Percentiles rank a stretch among this genome's conserved stretches.
Conservation (phyloP, 1,140 invertebrate species). For the Calliopsis andreniformis region DNA sequence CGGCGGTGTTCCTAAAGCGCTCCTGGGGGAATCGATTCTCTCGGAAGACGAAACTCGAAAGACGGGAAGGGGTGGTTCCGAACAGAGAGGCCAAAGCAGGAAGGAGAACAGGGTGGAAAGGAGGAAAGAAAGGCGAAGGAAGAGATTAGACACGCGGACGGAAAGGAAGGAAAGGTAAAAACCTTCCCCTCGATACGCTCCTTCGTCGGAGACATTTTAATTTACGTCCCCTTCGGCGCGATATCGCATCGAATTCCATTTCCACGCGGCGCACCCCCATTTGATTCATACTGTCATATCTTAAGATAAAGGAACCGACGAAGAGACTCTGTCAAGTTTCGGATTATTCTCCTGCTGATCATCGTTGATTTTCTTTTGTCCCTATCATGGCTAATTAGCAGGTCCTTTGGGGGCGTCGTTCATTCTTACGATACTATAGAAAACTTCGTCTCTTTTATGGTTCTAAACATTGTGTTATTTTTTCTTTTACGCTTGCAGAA, state of each 20-base stretch:
- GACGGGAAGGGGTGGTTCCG: slow-evolving; percentile 7
- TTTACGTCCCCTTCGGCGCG: slow-evolving; percentile 62
- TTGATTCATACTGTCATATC: slow-evolving; percentile 45
- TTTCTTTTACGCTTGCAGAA: too few species aligned
- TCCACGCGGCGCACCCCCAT: slow-evolving; percentile 18
- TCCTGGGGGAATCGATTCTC: slow-evolving; percentile 65
- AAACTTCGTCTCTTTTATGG: slow-evolving; percentile 1
- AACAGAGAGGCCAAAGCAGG: slow-evolving; percentile 45
- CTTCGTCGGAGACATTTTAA: slow-evolving; percentile 69
- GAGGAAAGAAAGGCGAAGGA: slow-evolving; percentile 24
- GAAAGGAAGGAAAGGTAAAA: slow-evolving; percentile 27
- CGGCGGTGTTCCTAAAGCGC: slow-evolving; percentile 53
- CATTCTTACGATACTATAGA: background rate
- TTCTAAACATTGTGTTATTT: too few species aligned
- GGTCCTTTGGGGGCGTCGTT: background rate
- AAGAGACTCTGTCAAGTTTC: background rate
- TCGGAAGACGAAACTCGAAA: slow-evolving; percentile 45
- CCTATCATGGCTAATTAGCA: slow-evolving; percentile 1
- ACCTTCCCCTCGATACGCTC: slow-evolving; percentile 39
- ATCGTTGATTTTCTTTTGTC: background rate
- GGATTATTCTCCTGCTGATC: background rate
- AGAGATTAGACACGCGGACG: slow-evolving; percentile 25
- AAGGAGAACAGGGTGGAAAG: background rate
- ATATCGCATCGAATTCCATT: slow-evolving; percentile 62
- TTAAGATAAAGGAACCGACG: slow-evolving; percentile 2